Conservation (phyloP, 2,888 invertebrate genomes). For the Spicauda simplicius region DNA sequence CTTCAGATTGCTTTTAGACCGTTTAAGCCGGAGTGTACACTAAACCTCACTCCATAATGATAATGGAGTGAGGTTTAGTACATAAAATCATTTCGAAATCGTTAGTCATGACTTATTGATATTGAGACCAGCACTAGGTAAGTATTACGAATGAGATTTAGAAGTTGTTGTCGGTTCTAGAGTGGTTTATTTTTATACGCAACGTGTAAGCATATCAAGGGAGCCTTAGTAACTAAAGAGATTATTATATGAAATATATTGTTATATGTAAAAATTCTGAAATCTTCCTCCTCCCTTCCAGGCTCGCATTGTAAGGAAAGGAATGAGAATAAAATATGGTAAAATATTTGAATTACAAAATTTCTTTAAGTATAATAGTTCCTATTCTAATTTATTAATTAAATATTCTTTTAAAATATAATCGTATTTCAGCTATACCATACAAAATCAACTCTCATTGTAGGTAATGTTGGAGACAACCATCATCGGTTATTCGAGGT, state of each 20-base stretch:
- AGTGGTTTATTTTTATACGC: constrained; percentile 82
- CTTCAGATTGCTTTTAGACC: no score
- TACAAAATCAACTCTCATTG: no score
- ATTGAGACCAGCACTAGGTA: constrained; percentile 25
- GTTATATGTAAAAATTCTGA: constrained; percentile 48
- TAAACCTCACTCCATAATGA: background rate
- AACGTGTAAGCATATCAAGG: constrained; percentile 77
- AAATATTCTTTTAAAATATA: no score
- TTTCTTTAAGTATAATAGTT: no score
- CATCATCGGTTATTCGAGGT: no score
- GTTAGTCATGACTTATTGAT: constrained; percentile 29
- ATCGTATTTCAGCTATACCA: no score
- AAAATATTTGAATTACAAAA: no score
- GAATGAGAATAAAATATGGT: no score
- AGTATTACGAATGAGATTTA: constrained; percentile 40
- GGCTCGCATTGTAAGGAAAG: constrained; percentile 41
- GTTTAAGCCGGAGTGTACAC: no score
- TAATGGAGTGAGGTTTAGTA: no score
- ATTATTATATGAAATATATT: constrained; percentile 48
- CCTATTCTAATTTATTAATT: no score
- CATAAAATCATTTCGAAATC: background rate
- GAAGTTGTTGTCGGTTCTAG: constrained; percentile 68
- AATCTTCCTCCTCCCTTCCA: constrained; percentile 46
- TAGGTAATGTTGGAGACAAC: no score
- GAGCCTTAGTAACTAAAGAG: constrained; percentile 66